Conservation (phyloP, 1,140 invertebrate species). For the Coenobita brevimanus region DNA sequence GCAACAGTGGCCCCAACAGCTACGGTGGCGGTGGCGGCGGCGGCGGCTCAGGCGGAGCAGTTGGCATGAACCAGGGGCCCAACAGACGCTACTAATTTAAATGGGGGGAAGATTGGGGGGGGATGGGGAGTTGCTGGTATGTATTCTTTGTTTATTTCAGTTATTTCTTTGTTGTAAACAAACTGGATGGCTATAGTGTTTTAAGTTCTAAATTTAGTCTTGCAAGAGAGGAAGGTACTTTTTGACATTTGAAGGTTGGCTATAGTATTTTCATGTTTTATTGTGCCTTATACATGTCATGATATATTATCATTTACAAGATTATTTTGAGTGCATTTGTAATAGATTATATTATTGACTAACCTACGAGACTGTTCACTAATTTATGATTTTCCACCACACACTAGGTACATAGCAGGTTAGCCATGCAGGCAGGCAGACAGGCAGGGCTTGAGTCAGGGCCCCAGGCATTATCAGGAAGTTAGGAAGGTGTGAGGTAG, state of each 20-base stretch:
- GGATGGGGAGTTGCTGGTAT: neutral
- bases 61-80: slow-evolving; percentile 49
- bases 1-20: slow-evolving; percentile 38
- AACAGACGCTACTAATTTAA: slow-evolving; percentile 45
- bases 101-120: neutral
- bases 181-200: no score
- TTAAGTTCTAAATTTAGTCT: no score
- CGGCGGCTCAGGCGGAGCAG: slow-evolving; percentile 7
- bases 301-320: slow-evolving; percentile 10
- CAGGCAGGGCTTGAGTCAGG: slow-evolving; percentile 66
- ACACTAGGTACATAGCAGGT: slow-evolving; percentile 65
- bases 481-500: slow-evolving; percentile 56
- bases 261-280: neutral
- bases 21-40: slow-evolving; percentile 31
- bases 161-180: neutral
- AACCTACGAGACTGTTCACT: slow-evolving; percentile 46
- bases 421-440: slow-evolving; percentile 63
- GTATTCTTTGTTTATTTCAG: neutral
- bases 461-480: slow-evolving; percentile 48
- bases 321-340: slow-evolving; percentile 35
- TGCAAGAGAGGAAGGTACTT: no score
- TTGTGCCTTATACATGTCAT: neutral
- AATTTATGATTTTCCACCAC: slow-evolving; percentile 65
- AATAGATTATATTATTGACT: slow-evolving; percentile 31
- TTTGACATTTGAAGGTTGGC: neutral